Evolutionary conservation across 2,888 invertebrate genomes (phyloP), one percentile per base, ranked within the genome.

Genomic region (Drosophila suboccidentalis): DNA sequence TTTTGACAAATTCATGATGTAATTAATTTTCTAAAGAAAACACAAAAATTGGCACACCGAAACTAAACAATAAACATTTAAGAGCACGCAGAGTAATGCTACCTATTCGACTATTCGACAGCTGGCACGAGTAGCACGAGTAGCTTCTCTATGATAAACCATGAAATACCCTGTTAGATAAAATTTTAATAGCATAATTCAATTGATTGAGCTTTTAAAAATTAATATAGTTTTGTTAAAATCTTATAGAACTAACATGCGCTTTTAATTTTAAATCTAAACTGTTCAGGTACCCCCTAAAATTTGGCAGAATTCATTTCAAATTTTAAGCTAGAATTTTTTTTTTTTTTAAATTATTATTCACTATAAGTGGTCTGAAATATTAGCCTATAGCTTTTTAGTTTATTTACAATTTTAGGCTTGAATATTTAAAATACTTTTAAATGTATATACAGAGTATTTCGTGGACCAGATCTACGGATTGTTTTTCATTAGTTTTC

Each of bases 1-100:
- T 83, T 80, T 86, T 86, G 87, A 83, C 89, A 87, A 84, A 84
- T 75, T 74, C 84, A 78, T 78, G 81, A 83, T 87, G 81, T 78
- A 87, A 89, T 89, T 89, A 87, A 87, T 80, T 80, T 80, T 53
- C 55, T n/a, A 65, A 71, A 63, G 63, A 59, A 54, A 72, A 76
- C 67, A 75, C 60, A 50, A 73, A 74, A 89, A 83, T 87, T 89
- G 89, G 87, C 87, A 81, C 84, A 87, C 87, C 70, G 50, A 75
- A 69, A 78, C 75, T 78, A 89, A 89, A 87, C 89, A 89, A 83
- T 74, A 83, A 87, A 75, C 80, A 74, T 71, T 71, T 59, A 51
- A 61, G 66, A 71, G 65, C 54, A 8, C 59, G 60, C 32, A 41
- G 67, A 59, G 65, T 50, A 74, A 68, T 47, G 59, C 65, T 79